Conservation (phyloP, 2,113 vertebrate genomes). For the Chascanopsetta lugubris region DNA sequence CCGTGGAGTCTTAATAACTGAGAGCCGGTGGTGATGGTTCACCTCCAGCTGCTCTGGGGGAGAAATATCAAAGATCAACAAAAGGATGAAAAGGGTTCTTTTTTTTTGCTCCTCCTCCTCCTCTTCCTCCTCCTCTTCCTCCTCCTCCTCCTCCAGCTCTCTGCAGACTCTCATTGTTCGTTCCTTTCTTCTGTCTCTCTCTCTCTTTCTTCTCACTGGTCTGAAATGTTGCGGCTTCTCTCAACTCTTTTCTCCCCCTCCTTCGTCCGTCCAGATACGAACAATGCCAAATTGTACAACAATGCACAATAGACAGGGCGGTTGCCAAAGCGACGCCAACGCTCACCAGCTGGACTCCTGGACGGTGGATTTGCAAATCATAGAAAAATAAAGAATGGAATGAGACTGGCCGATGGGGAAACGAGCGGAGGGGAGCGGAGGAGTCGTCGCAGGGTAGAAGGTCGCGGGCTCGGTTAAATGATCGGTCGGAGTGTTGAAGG, state of each 20-base stretch:
- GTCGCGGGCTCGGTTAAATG: too few relatives aligned
- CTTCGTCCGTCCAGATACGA: slow-evolving; percentile 40
- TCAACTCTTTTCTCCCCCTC: slow-evolving; percentile 6
- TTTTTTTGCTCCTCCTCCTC: too few relatives aligned
- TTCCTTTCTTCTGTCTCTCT: neutral
- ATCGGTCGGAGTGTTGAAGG: slow-evolving; percentile 10
- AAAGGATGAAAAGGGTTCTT: neutral
- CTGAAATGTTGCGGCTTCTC: slow-evolving; percentile 40
- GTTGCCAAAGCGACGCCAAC: slow-evolving; percentile 62
- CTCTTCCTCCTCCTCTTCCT: too few relatives aligned
- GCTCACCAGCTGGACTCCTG: slow-evolving; percentile 67
- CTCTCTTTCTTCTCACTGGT: slow-evolving; percentile 20
- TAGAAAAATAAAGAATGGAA: neutral
- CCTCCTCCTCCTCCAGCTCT: slow-evolving; percentile 13
- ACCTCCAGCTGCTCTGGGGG: slow-evolving; percentile 9
- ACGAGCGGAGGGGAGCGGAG: slow-evolving; percentile 25
- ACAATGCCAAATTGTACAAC: slow-evolving; percentile 46
- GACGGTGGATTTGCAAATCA: slow-evolving; percentile 10
- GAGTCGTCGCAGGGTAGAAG: slow-evolving; percentile 28
- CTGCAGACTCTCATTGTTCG: neutral
- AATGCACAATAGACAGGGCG: slow-evolving; percentile 34
- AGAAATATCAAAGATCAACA: slow-evolving; percentile 1
- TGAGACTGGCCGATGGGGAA: neutral
- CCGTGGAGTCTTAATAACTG: too few relatives aligned
- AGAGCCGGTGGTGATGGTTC: too few relatives aligned